phyloP scores from a whole-genome alignment of 1,140 invertebrate species.

The Telenomus remus region DNA sequence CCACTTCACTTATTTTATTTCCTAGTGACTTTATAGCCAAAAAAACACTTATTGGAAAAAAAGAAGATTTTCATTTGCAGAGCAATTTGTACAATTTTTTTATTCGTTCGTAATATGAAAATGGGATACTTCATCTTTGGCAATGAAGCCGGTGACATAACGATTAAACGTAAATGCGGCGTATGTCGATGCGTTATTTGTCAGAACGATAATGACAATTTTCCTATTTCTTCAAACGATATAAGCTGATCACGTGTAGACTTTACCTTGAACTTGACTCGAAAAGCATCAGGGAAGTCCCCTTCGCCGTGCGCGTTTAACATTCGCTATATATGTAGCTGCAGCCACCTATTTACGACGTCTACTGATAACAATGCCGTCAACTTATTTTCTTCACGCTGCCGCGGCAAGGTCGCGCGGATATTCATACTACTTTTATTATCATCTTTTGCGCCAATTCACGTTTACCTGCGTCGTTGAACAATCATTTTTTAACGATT shows the following conservation, averaged over 20 bases:
- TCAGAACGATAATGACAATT: conserved; percentile 48
- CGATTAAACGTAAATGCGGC: conserved; percentile 6
- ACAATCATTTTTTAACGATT: too few relatives aligned
- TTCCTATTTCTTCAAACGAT: conserved; percentile 48
- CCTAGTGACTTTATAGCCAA: too few relatives aligned
- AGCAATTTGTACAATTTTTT: background rate
- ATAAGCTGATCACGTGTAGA: conserved; percentile 60
- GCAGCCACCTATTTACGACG: conserved; percentile 51
- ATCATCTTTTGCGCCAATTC: conserved; percentile 18
- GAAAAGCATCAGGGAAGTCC: conserved; percentile 48
- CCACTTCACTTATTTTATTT: too few relatives aligned
- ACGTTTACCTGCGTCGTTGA: conserved; percentile 1
- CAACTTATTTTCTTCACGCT: conserved; percentile 52
- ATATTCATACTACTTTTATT: conserved; percentile 32
- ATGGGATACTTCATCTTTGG: conserved; percentile 13
- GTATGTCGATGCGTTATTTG: conserved; percentile 22
- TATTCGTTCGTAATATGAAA: background rate
- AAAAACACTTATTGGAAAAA: too few relatives aligned
- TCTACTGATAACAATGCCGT: conserved; percentile 53
- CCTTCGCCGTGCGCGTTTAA: conserved; percentile 48
- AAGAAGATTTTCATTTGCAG: background rate
- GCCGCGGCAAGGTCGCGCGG: conserved; percentile 48
- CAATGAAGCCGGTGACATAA: conserved; percentile 37
- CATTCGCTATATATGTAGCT: conserved; percentile 35
- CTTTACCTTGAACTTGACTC: conserved; percentile 68